Evolutionary conservation across 2,113 vertebrate genomes (phyloP), one percentile per base, ranked within the genome.

Genomic region (Elaphurus davidianus): DNA sequence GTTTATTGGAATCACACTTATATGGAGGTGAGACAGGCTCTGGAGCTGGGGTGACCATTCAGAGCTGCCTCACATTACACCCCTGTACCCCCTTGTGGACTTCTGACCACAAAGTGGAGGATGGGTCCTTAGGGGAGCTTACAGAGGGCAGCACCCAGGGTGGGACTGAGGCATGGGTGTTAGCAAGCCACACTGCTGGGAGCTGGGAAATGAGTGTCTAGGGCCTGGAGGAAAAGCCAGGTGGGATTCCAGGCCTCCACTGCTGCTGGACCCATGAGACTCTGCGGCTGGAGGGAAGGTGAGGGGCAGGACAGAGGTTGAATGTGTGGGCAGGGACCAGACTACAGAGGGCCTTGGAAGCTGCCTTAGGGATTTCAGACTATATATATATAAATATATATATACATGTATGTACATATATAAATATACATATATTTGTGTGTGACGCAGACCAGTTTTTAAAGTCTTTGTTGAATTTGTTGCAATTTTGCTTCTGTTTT

Each of bases 41-140:
- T 85, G 40, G 74, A 90, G n/a, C 3, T 62, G 12, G 0, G 5
- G 8, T 78, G 36, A 14, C 11, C 11, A 43, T 62, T 89, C 28
- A 17, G 27, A 59, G 9, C 7, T 17, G 23, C 62, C 8, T 81
- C 28, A 36, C 14, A 19, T 30, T 7, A 28, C 30, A 28, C 2
- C 13, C 40, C 28, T 86, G 4, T 4, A 14, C 30, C 3, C 13
- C 28, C 0, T 3, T 16, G 2, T 9, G 6, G 36, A 54, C 52
- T 43, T 91, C 12, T 45, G 21, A 60, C 71, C 12, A 8, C 2
- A 36, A 13, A 2, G 10, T 28, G 2, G 27, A 33, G 14, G 47
- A 14, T 30, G 55, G 19, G 54, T 45, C 52, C 50, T 40, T 50
- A 21, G 21, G 15, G 1, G 19, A 57, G 19, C 0, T 9, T 36